Conservation (phyloP, 2,113 vertebrate genomes). For the Perca schrenkii region DNA sequence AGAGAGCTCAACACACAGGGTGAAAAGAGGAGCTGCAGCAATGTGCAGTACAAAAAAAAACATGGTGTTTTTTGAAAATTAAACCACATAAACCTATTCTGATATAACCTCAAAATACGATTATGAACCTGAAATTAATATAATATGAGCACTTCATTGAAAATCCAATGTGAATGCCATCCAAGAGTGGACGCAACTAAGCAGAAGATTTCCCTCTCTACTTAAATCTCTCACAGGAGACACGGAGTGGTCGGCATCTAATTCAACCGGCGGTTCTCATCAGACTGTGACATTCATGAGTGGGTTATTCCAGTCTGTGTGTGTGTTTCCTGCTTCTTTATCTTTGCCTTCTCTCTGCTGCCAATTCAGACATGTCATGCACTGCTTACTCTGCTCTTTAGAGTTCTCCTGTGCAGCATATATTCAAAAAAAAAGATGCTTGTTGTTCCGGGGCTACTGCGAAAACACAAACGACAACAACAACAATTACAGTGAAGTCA, state of each 20-base stretch:
- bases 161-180: constrained; percentile 12
- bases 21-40: no score
- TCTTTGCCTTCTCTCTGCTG: constrained; percentile 21
- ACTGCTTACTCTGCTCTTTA: background rate
- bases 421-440: background rate
- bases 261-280: constrained; percentile 20
- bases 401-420: no score
- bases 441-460: background rate
- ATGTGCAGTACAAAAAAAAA: no score
- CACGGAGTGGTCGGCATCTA: background rate
- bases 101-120: no score
- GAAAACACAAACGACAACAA: background rate
- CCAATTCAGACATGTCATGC: constrained; percentile 12
- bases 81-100: no score
- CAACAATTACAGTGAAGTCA: no score
- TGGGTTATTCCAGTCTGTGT: constrained; percentile 12
- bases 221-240: constrained; percentile 10
- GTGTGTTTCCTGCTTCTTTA: background rate
- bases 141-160: no score
- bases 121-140: no score
- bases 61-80: no score
- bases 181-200: background rate
- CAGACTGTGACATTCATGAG: constrained; percentile 52
- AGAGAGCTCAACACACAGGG: no score
- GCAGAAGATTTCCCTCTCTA: constrained; percentile 13